Percentiles rank a stretch among this genome's conserved stretches.
These are phyloP conservation scores for Sminthurinus aureus DNA, from an alignment of 2,888 invertebrate genomes.

Conservation along the genomic window DNA sequence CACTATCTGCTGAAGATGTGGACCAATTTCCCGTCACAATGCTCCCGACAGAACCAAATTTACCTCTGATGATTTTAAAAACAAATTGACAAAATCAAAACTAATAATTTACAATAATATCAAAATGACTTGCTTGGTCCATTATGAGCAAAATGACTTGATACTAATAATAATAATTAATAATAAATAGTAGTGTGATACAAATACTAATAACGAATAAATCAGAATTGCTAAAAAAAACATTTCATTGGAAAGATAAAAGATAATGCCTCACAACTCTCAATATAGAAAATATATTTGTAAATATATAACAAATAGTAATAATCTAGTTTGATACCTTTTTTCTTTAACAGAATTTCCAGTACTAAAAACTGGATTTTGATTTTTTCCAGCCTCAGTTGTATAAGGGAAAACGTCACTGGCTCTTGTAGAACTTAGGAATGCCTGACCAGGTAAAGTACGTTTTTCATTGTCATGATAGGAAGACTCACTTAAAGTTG, in stretches of 20 bases:
- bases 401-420: constrained; percentile 75
- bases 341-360: constrained; percentile 16
- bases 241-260: too few species aligned
- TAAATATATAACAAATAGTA: neutral
- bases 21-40: constrained; percentile 54
- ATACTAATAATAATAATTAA: too few species aligned
- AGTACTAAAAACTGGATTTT: constrained; percentile 15
- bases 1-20: constrained; percentile 43
- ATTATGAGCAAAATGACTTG: too few species aligned
- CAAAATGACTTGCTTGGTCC: too few species aligned
- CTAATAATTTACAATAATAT: too few species aligned
- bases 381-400: neutral
- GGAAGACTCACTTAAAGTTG: constrained; percentile 53
- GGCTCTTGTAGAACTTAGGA: constrained; percentile 76
- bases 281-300: neutral
- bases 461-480: constrained; percentile 38
- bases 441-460: constrained; percentile 63
- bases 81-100: too few species aligned
- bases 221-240: too few species aligned
- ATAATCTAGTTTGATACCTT: neutral
- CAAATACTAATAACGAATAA: too few species aligned
- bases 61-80: constrained; percentile 13
- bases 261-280: too few species aligned
- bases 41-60: constrained; percentile 51
- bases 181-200: too few species aligned